Conservation (phyloP, 1,140 invertebrate species). For the Drosophila busckii region DNA sequence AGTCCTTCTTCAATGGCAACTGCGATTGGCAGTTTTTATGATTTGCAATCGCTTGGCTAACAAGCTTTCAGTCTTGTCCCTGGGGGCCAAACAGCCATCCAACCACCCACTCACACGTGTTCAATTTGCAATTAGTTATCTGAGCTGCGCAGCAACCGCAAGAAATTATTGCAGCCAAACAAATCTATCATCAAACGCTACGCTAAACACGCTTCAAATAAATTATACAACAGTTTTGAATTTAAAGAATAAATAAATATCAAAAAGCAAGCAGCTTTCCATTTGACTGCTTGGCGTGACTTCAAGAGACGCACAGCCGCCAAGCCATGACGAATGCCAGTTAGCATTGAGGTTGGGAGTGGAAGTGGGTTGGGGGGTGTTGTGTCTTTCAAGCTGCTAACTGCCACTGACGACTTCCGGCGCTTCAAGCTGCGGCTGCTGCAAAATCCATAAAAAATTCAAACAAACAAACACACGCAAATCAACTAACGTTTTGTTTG, state of each 20-base stretch:
- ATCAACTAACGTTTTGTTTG: slow-evolving; percentile 7
- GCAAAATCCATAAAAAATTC: slow-evolving; percentile 31
- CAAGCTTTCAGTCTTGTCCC: too few relatives aligned
- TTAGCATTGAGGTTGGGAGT: too few relatives aligned
- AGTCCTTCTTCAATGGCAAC: slow-evolving; percentile 41
- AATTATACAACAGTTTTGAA: slow-evolving; percentile 25
- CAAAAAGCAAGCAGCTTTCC: slow-evolving; percentile 43
- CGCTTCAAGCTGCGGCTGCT: neutral
- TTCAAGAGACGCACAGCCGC: slow-evolving; percentile 44
- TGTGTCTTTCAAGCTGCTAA: neutral
- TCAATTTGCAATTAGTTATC: slow-evolving; percentile 71
- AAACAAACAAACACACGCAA: too few relatives aligned
- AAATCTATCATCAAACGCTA: slow-evolving; percentile 67
- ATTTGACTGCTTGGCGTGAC: slow-evolving; percentile 37
- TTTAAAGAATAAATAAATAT: slow-evolving; percentile 28
- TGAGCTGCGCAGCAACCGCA: neutral
- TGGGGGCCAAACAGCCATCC: too few relatives aligned
- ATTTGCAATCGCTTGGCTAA: slow-evolving; percentile 24
- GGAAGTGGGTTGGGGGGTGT: neutral
- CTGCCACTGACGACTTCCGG: slow-evolving; percentile 34
- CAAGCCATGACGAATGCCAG: slow-evolving; percentile 53
- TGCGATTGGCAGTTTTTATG: slow-evolving; percentile 55
- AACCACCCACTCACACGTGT: too few relatives aligned
- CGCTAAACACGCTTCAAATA: slow-evolving; percentile 55
- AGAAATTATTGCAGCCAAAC: slow-evolving; percentile 28